Evolutionary conservation across 2,888 invertebrate species (phyloP).

Genomic region (Saturnia japonica): DNA sequence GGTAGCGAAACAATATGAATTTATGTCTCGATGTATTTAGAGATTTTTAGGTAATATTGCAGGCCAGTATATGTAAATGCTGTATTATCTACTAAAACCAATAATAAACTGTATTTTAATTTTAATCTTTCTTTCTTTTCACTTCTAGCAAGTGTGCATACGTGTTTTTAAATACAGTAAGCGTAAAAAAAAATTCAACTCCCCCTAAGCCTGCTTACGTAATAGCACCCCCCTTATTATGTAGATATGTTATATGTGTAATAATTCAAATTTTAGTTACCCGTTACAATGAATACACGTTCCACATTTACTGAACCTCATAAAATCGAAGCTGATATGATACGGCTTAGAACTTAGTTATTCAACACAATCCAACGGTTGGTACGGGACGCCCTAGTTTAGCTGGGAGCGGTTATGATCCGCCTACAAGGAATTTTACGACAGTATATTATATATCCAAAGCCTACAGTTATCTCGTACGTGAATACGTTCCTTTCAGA

Average conservation of each 20-base stretch:
- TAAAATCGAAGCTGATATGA: not conserved
- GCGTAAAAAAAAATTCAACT: too few relatives aligned
- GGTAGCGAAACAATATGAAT: too few relatives aligned
- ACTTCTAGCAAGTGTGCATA: too few relatives aligned
- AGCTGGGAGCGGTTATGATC: not conserved
- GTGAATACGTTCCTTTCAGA: not conserved
- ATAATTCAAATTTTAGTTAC: not conserved
- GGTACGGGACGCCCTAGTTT: not conserved
- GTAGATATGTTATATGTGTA: not conserved
- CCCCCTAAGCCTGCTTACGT: too few relatives aligned
- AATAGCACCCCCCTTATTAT: too few relatives aligned
- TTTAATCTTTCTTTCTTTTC: too few relatives aligned
- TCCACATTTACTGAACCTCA: not conserved
- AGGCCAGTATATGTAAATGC: too few relatives aligned
- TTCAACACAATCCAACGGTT: conserved; percentile 3
- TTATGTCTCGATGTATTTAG: too few relatives aligned
- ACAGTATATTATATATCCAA: conserved; percentile 8
- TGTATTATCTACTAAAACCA: too few relatives aligned
- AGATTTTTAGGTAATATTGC: too few relatives aligned
- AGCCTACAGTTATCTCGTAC: not conserved
- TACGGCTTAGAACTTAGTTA: conserved; percentile 4
- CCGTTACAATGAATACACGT: not conserved
- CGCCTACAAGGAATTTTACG: conserved; percentile 9
- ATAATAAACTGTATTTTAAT: too few relatives aligned
- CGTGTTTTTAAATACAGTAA: too few relatives aligned